Evolutionary conservation across 2,113 vertebrate genomes (phyloP).

Genomic region (Alethe diademata): DNA sequence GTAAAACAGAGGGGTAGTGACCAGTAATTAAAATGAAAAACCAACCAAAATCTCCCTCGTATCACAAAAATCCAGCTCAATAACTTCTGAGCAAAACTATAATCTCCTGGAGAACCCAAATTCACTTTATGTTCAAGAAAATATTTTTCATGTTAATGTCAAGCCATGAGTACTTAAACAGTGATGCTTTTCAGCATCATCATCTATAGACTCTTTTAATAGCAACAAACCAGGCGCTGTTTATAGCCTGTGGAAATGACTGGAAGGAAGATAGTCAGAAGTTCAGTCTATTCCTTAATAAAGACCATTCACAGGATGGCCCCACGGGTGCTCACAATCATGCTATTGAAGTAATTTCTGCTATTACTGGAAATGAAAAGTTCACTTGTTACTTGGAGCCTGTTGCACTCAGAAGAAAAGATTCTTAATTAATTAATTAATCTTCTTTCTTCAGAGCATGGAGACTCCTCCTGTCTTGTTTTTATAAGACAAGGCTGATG

Average conservation of each 20-base stretch:
- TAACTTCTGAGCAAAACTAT: background rate
- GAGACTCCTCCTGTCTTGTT: background rate
- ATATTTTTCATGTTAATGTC: conserved; percentile 40
- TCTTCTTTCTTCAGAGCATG: background rate
- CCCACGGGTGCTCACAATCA: conserved; percentile 62
- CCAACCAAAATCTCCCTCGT: background rate
- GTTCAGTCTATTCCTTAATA: conserved; percentile 58
- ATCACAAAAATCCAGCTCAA: background rate
- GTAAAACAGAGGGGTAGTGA: background rate
- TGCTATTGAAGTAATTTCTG: conserved; percentile 65
- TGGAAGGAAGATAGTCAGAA: conserved; percentile 62
- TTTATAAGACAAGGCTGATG: background rate
- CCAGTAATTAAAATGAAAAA: background rate
- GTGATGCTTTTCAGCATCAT: conserved; percentile 39
- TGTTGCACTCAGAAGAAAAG: conserved; percentile 53
- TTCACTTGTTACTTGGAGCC: conserved; percentile 63
- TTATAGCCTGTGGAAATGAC: conserved; percentile 64
- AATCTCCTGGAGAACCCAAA: background rate
- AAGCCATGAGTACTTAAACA: conserved; percentile 34
- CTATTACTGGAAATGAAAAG: conserved; percentile 68
- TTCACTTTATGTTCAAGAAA: conserved; percentile 2
- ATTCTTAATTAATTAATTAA: conserved; percentile 64
- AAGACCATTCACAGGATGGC: conserved; percentile 57
- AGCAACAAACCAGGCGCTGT: conserved; percentile 58
- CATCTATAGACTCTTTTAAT: conserved; percentile 46